Percentiles rank a stretch among this genome's conserved stretches.
phyloP scores from a whole-genome alignment of 2,888 invertebrate genomes.

The Coremacera marginata region DNA sequence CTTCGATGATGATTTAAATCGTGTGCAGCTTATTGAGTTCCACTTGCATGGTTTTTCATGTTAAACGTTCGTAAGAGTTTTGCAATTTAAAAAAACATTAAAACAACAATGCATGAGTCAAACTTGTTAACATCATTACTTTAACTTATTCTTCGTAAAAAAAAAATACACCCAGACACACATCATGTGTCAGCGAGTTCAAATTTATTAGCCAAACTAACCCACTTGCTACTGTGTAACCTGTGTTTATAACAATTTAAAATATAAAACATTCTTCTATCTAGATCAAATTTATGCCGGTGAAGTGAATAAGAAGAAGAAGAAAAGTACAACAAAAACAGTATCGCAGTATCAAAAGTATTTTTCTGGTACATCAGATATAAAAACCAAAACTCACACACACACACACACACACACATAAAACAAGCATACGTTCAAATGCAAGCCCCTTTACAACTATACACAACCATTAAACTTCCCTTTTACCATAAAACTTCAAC shows the following conservation, averaged over 20 bases:
- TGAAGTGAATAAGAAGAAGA: not conserved
- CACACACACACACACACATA: not conserved
- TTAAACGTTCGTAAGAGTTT: conserved; percentile 53
- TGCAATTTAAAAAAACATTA: conserved; percentile 5
- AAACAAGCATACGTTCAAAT: conserved; percentile 22
- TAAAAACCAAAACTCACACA: conserved; percentile 33
- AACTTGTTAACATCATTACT: not conserved
- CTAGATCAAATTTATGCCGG: conserved; percentile 33
- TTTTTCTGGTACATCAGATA: conserved; percentile 60
- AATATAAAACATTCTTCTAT: conserved; percentile 27
- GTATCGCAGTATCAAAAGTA: conserved; percentile 42
- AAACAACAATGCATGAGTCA: not conserved
- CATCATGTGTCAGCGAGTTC: not conserved
- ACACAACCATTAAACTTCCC: not conserved
- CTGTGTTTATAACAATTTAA: conserved; percentile 27
- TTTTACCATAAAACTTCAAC: too few relatives aligned
- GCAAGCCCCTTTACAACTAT: too few relatives aligned
- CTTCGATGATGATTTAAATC: not conserved
- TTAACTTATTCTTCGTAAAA: not conserved
- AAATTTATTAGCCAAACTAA: conserved; percentile 31
- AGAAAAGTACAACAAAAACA: not conserved
- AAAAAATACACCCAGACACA: not conserved
- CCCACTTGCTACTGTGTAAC: conserved; percentile 17
- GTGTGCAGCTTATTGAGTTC: conserved; percentile 52
- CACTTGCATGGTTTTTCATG: conserved; percentile 66